These are phyloP conservation scores for Scortum barcoo DNA, from an alignment of 2,113 vertebrate genomes.

Conservation along the genomic window DNA sequence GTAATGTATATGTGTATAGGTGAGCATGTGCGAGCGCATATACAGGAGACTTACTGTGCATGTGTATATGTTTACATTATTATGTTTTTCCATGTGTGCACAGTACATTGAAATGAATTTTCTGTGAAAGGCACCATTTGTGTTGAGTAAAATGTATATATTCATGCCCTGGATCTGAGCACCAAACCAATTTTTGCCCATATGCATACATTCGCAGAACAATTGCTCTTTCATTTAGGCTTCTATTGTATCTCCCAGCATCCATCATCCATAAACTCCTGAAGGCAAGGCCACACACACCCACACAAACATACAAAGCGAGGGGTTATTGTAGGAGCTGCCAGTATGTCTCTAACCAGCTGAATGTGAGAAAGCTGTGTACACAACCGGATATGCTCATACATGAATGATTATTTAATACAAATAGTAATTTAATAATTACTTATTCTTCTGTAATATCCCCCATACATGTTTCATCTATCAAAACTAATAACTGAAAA, in stretches of 20 bases:
- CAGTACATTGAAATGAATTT: background rate
- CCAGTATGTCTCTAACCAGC: conserved; percentile 27
- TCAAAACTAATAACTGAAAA: conserved; percentile 24
- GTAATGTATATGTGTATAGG: conserved; percentile 7
- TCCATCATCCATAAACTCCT: conserved; percentile 66
- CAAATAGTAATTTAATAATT: conserved; percentile 8
- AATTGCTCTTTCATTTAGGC: conserved; percentile 74
- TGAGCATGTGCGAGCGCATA: conserved; percentile 6
- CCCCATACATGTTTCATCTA: background rate
- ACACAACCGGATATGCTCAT: conserved; percentile 28
- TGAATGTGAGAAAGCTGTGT: conserved; percentile 30
- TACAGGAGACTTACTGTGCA: conserved; percentile 9
- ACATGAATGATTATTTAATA: conserved; percentile 1
- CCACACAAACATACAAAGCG: conserved; percentile 42
- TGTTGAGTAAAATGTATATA: background rate
- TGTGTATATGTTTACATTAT: conserved; percentile 33
- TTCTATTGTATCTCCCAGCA: conserved; percentile 68
- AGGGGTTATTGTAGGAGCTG: conserved; percentile 46
- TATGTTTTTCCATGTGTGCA: conserved; percentile 20
- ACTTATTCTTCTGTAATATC: background rate
- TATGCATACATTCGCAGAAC: conserved; percentile 53
- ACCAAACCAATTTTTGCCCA: conserved; percentile 29
- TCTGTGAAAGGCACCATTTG: conserved; percentile 25
- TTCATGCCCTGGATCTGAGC: background rate
- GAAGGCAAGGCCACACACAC: conserved; percentile 55